Evolutionary conservation across 2,888 invertebrate genomes (phyloP), one percentile per base, ranked within the genome.

Genomic region (Proisotoma minuta): DNA sequence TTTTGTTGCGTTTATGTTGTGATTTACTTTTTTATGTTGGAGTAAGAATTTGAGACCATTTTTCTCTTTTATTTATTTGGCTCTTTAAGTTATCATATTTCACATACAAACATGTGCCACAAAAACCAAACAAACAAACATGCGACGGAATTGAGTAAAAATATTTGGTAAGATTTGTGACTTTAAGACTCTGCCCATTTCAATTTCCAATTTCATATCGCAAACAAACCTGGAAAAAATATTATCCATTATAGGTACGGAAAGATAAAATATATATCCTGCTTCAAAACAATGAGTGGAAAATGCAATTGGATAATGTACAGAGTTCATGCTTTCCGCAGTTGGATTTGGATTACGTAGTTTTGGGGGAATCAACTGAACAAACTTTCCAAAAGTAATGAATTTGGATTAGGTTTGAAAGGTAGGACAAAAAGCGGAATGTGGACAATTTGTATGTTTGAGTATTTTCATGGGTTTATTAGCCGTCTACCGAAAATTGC

Each of bases 11-110:
- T n/a, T 43, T 43, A 18, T 5, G 43, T n/a, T 20, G 43, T 43
- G 43, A 43, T 43, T 43, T 43, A 43, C 43, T 43, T 4, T 18
- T 20, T 43, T 43, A 4, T 12, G 43, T 20, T 43, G 43, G 43
- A 43, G 43, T 43, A 15, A 15, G 20, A 43, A 18, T 43, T 43
- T n/a, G 43, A 18, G n/a, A n/a, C n/a, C 39, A 34, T 54, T 54
- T 54, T 56, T 20, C 40, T 43, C 39, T 24, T 40, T 56, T 39
- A 18, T 27, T 27, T 54, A 54, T 54, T 28, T 29, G 39, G 22
- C 39, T n/a, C 26, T 54, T 34, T 27, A 28, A 12, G 53, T 29
- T 18, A 54, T 39, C 53, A 34, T 54, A 54, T 54, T 54, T 54
- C 53, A 54, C 53, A 29, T 34, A 29, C 43, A n/a, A n/a, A n/a